Evolutionary conservation across 1,140 invertebrate species (phyloP), one percentile per base, ranked within the genome.

Genomic region (Eumeta japonica): DNA sequence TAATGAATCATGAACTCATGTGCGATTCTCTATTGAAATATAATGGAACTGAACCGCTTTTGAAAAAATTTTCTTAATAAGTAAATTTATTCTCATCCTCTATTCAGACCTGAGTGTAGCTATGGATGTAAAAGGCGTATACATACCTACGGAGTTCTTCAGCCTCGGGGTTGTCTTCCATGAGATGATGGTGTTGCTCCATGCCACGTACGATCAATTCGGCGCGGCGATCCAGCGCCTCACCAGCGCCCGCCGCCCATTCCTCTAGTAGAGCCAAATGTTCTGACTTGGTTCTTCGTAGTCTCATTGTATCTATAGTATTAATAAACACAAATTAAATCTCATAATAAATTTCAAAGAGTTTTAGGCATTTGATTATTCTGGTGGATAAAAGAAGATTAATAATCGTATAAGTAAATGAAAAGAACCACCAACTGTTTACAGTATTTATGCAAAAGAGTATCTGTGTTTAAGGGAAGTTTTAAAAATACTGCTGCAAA

Each of bases 81-180:
- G n/a, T n/a, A n/a, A n/a, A n/a, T n/a, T n/a, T n/a, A n/a, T n/a
- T n/a, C n/a, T n/a, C n/a, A n/a, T n/a, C n/a, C n/a, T n/a, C n/a
- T n/a, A n/a, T n/a, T n/a, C n/a, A n/a, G n/a, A n/a, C n/a, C n/a
- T n/a, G n/a, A n/a, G n/a, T n/a, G n/a, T n/a, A n/a, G n/a, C n/a
- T n/a, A n/a, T n/a, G n/a, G n/a, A n/a, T n/a, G n/a, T n/a, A n/a
- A n/a, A n/a, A n/a, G n/a, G n/a, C n/a, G n/a, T n/a, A n/a, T n/a
- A n/a, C n/a, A n/a, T 48, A 82, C 81, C 81, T 75, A 45, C 83
- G 68, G 11, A 80, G 50, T 45, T 79, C 75, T 43, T 83, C 78
- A 0, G 80, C 72, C 2, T 72, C 49, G 0, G 78, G 78, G 52
- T 77, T 76, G 51, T 83, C 73, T 46, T 82, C 76, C 81, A 84